Percentiles rank a stretch among this genome's conserved stretches.
Conservation (phyloP, 2,113 vertebrate species). For the Hoplias malabaricus region DNA sequence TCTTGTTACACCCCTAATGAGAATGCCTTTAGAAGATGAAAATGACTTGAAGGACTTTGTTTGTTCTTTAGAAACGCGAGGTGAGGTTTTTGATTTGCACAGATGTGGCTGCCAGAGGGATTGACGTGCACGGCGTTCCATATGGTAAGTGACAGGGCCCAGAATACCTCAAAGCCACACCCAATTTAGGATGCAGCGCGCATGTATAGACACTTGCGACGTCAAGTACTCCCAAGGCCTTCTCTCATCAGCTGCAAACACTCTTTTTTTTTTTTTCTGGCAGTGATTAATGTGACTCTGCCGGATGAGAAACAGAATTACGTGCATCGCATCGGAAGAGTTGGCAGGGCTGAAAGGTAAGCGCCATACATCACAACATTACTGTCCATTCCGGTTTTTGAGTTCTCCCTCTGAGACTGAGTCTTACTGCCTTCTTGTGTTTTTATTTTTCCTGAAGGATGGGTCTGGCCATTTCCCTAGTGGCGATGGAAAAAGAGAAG, state of each 20-base stretch:
- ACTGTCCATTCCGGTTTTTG: neutral
- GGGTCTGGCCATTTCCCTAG: constrained; percentile 95
- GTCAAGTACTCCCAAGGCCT: neutral
- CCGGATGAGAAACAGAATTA: constrained; percentile 99
- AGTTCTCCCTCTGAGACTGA: neutral
- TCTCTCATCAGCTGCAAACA: neutral
- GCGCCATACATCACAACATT: neutral
- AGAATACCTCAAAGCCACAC: neutral
- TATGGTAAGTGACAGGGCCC: constrained; percentile 77
- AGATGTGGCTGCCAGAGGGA: constrained; percentile 96
- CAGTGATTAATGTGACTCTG: constrained; percentile 97
- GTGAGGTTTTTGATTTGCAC: constrained; percentile 94
- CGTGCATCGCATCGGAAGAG: constrained; percentile 94
- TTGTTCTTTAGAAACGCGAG: constrained; percentile 80
- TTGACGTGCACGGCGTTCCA: constrained; percentile 92
- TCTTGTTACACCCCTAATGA: neutral
- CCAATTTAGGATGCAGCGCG: neutral
- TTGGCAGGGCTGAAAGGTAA: constrained; percentile 94
- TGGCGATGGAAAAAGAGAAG: constrained; percentile 98
- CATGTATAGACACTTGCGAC: neutral
- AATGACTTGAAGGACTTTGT: neutral
- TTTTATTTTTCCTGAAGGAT: constrained; percentile 74
- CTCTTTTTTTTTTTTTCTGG: neutral
- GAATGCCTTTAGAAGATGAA: no score
- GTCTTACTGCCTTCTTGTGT: neutral